Base-by-base conservation (phyloP, 2,797 vertebrate species). In the Remorina albescens region DNA sequence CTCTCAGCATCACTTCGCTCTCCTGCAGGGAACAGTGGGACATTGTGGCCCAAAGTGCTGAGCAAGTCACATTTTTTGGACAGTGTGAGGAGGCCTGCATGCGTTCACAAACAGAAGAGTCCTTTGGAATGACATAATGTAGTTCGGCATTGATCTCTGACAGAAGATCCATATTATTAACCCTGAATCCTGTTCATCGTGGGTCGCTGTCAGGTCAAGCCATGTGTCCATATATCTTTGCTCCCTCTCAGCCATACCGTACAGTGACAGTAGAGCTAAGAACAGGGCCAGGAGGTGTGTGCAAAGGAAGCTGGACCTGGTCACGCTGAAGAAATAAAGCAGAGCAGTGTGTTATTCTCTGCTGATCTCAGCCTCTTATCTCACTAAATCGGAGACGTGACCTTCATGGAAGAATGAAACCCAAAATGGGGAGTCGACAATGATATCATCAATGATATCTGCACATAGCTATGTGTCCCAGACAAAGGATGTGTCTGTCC, bases 21-120 rank as follows among this genome's bases (percentile, higher is more conserved):
- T 70, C 67, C 78, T 54, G 60, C 61, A 62, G 82, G 72, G 71
- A 78, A 74, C 65, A 78, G 67, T 47, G 26, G 62, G 80, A 74
- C 53, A 26, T 61, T 74, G 72, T 60, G 32, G 46, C 26, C 50
- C 60, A 59, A 81, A 81, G 41, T 79, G 80, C 74, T 74, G 63
- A 77, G 56, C 49, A 49, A 21, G 37, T 72, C 59, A 30, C n/a
- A 42, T 54, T 74, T 78, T 76, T 66, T 67, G 56, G 55, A 51
- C 28, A 18, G 50, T 44, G 54, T 30, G 36, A 67, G 1, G 7
- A 56, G 6, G 3, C 42, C 36, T 54, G 55, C 50, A 56, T 46
- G 69, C 73, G 2, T 55, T 72, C 30, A 58, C 18, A 21, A 71
- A 67, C 77, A 74, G 46, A 63, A 1, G 15, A 51, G 26, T 51